Percentiles rank a stretch among this genome's conserved stretches.
phyloP scores from a whole-genome alignment of 2,797 vertebrate genomes.

The Hapalemur alaotrensis region DNA sequence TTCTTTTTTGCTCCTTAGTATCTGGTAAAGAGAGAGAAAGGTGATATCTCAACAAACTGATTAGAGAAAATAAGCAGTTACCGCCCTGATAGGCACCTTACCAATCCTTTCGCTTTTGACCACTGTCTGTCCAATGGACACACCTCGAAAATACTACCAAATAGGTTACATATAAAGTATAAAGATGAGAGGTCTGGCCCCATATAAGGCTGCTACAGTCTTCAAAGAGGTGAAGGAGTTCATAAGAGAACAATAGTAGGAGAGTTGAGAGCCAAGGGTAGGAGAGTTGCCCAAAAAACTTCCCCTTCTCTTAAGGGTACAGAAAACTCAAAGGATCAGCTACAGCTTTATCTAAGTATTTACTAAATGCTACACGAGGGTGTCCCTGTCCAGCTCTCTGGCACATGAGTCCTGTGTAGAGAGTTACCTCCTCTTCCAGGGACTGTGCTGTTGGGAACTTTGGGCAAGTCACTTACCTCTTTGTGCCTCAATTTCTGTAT shows the following conservation, averaged over 20 bases:
- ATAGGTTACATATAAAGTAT: constrained; percentile 36
- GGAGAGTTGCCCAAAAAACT: constrained; percentile 75
- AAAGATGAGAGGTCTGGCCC: constrained; percentile 56
- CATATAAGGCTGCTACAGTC: constrained; percentile 55
- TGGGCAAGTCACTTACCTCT: constrained; percentile 81
- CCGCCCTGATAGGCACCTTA: constrained; percentile 30
- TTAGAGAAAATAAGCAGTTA: constrained; percentile 52
- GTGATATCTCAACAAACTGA: constrained; percentile 29
- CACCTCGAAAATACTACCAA: constrained; percentile 77
- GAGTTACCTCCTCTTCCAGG: constrained; percentile 48
- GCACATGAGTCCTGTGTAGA: constrained; percentile 55
- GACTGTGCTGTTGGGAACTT: constrained; percentile 66
- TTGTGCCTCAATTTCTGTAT: constrained; percentile 80
- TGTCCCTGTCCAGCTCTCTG: constrained; percentile 72
- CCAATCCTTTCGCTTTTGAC: constrained; percentile 49
- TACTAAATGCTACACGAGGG: constrained; percentile 60
- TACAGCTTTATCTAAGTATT: constrained; percentile 64
- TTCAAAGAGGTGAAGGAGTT: constrained; percentile 56
- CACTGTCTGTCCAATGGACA: constrained; percentile 67
- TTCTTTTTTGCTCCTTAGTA: constrained; percentile 31
- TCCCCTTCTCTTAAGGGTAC: constrained; percentile 64
- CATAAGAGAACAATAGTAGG: constrained; percentile 22
- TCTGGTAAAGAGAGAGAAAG: constrained; percentile 13
- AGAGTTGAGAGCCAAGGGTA: constrained; percentile 72
- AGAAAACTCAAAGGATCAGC: constrained; percentile 59